These are phyloP conservation scores for Psilopogon haemacephalus DNA, from an alignment of 2,113 vertebrate genomes.

Conservation along the genomic window DNA sequence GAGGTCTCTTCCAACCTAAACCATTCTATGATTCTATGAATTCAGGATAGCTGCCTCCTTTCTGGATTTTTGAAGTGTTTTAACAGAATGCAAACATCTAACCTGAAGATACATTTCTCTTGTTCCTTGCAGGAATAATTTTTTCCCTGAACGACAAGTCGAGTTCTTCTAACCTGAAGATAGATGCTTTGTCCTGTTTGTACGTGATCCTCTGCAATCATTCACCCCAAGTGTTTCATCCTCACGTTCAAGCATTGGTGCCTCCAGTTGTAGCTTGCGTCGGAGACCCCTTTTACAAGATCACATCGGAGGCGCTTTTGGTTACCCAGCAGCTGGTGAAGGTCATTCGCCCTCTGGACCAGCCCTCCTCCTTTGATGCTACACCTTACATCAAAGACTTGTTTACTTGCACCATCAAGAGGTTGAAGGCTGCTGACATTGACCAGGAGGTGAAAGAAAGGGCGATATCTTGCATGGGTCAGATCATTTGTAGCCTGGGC, in stretches of 20 bases:
- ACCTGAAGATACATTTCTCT: not conserved
- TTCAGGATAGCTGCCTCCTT: not conserved
- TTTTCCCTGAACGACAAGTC: slow-evolving; percentile 98
- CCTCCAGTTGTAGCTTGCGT: slow-evolving; percentile 96
- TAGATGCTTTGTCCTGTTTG: slow-evolving; percentile 94
- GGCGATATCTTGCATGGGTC: slow-evolving; percentile 98
- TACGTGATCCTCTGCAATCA: slow-evolving; percentile 97
- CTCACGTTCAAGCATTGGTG: slow-evolving; percentile 93
- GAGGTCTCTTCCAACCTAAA: no score
- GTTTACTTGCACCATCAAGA: slow-evolving; percentile 94
- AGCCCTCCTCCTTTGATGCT: slow-evolving; percentile 90
- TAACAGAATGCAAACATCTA: not conserved
- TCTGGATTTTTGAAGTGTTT: not conserved
- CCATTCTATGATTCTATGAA: no score
- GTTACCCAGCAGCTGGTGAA: slow-evolving; percentile 98
- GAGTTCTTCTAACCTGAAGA: slow-evolving; percentile 98
- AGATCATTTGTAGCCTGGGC: slow-evolving; percentile 97
- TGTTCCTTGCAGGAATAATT: slow-evolving; percentile 88
- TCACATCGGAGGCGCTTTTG: slow-evolving; percentile 96
- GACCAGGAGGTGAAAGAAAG: slow-evolving; percentile 99
- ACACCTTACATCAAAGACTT: slow-evolving; percentile 94
- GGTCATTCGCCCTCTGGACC: slow-evolving; percentile 94
- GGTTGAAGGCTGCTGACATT: slow-evolving; percentile 96
- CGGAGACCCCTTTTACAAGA: slow-evolving; percentile 98
- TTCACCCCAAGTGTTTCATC: slow-evolving; percentile 95